Base-by-base conservation (phyloP, 2,797 vertebrate genomes). In the Danio aesculapii region DNA sequence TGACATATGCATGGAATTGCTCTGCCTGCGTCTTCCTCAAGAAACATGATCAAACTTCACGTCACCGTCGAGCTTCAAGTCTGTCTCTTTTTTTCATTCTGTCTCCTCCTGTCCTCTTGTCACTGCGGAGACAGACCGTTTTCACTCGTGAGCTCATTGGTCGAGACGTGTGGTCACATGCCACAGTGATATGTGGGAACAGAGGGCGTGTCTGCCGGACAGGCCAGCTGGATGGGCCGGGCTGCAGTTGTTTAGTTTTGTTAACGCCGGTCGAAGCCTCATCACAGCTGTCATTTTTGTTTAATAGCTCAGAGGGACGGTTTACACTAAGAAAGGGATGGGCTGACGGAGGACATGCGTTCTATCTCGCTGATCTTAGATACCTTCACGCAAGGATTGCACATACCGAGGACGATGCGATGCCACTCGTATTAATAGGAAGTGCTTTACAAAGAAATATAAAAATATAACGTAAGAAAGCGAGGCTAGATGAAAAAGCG, bases 121-220 rank as follows among this genome's bases (percentile, higher is more conserved):
- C 87, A 84, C 73, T 81, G 77, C 64, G 62, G 81, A 68, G 11
- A 87, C 87, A 84, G 82, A 84, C 78, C 70, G 77, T 86, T 86
- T 82, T 81, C 83, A 87, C 85, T 87, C 64, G 82, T 73, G 63
- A 81, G 46, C 86, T 84, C 53, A 92, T 93, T 93, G 91, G 90
- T 79, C 71, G 83, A 90, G 80, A 84, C 79, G 77, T 1, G 59
- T 79, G 81, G 89, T 93, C 92, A 92, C 91, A 85, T 93, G 91
- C 88, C 89, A 91, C 91, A 91, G 91, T 92, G 90, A 92, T 91
- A 88, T 81, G 84, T 88, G 82, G 75, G 78, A 84, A 84, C 78
- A 85, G 85, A 77, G 83, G 84, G 80, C 41, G 80, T 87, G 81
- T 83, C 82, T 30, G 59, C 64, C 7, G 39, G 55, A 43, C 17